Base-by-base conservation (phyloP, 2,888 invertebrate genomes). In the Xanthia togata region DNA sequence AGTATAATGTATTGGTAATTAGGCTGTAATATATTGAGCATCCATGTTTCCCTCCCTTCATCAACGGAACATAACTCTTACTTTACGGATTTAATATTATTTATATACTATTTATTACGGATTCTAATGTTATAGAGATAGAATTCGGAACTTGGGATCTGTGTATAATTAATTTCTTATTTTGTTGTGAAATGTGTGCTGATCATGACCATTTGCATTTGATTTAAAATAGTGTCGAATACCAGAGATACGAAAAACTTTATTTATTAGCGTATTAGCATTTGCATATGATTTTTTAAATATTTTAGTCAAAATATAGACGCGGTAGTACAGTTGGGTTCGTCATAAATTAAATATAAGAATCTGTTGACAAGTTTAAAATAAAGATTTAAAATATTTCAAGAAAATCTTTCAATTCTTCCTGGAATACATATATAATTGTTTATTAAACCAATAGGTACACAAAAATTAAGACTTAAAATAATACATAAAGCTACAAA, bases 1-100 rank as follows among this genome's bases (percentile, higher is more conserved):
- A 96, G 95, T 93, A 93, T 96, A 96, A 96, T 95, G 90, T 95
- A 96, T 95, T 86, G 94, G 95, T 95, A 95, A 96, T 95, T 95
- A 95, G 92, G 85, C 81, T 83, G 91, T 95, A 95, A 96, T 94
- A 95, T 95, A 96, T 96, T 93, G 94, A 91, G 91, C 92, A 92
- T 94, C 90, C 91, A 94, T 94, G 94, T 93, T 92, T 93, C 92
- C 91, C 92, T 90, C 91, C 91, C 86, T 92, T 95, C 94, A 95
- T 96, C 95, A 96, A 93, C 92, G 93, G 86, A 82, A 90, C 94
- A 92, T 96, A 92, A 93, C 86, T 96, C 95, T 94, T 94, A 82
- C 95, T 95, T 94, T 93, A 93, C 92, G 91, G 92, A 93, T 92
- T 92, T 91, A 84, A 87, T 89, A 87, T 92, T 92, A 94, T 94